Base-by-base conservation (phyloP, 2,113 vertebrate species). In the Cygnus buccinator region DNA sequence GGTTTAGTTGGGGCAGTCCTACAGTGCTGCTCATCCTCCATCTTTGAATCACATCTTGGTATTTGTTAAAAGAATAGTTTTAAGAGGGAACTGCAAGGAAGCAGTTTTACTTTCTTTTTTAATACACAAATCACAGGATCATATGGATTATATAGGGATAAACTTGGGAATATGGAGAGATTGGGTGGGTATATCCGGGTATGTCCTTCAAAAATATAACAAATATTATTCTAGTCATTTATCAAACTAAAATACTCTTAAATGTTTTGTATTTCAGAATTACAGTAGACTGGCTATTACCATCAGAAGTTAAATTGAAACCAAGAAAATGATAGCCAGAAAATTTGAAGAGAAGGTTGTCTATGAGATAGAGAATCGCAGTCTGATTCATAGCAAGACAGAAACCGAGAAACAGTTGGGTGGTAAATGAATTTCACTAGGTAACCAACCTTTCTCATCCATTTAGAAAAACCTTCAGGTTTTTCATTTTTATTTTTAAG, bases 401-500 rank as follows among this genome's bases (percentile, higher is more conserved):
- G 7, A 90, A 88, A 59, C 2, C 2, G 39, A 73, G 76, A 72
- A 87, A 22, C 37, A 90, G 2, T 89, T 67, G 73, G 71, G 46
- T 37, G 74, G 31, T 65, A 71, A 81, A 75, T 70, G 61, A 70
- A 68, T 93, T 94, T 87, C 86, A 50, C 72, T 84, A 95, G 89
- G 82, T 91, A 94, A 80, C 22, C 1, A 25, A 80, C 66, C 88
- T 90, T 84, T 83, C 68, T 46, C 26, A 63, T 81, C 76, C 83
- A 78, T 84, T 91, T 91, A 84, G 43, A 78, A 92, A 88, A 90
- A 87, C 37, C 48, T 87, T 68, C 66, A 89, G 83, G 65, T 94
- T 94, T 91, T 75, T 90, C 9, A 17, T 50, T 85, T 95, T 78
- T 74, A 90, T 78, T 94, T 95, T 92, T 94, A 93, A 95, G 80